Conservation (phyloP, 92 coral and sea anemone genomes). For the Parazoanthus darwini region DNA sequence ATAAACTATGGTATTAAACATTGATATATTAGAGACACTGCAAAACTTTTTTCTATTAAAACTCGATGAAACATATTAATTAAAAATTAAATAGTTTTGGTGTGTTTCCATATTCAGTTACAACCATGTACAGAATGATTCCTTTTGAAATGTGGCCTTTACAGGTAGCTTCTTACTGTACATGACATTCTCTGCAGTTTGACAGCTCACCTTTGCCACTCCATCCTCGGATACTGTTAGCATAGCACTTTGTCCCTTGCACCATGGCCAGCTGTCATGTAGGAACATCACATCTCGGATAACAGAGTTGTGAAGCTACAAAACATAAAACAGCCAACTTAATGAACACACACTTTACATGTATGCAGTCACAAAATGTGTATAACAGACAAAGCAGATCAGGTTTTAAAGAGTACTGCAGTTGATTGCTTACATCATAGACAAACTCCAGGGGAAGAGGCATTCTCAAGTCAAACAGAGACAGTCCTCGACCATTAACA, state of each 20-base stretch:
- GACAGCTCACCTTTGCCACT: constrained; percentile 72
- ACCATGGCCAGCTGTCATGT: constrained; percentile 93
- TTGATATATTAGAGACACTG: too few relatives aligned
- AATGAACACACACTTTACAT: neutral
- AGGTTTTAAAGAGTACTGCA: neutral
- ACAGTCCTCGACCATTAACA: constrained; percentile 87
- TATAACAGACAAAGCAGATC: neutral
- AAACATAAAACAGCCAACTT: neutral
- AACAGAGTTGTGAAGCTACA: constrained; percentile 68
- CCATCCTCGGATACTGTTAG: constrained; percentile 84
- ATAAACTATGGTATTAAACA: too few relatives aligned
- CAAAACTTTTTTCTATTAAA: too few relatives aligned
- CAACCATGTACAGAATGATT: too few relatives aligned
- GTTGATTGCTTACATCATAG: constrained; percentile 65
- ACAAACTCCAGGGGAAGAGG: constrained; percentile 79
- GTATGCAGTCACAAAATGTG: neutral
- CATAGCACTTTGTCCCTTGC: constrained; percentile 82
- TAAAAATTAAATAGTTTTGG: too few relatives aligned
- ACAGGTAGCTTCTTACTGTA: neutral
- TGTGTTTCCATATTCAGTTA: too few relatives aligned
- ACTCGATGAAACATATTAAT: too few relatives aligned
- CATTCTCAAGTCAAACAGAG: constrained; percentile 82
- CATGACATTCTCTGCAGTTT: neutral
- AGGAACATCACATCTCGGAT: constrained; percentile 86
- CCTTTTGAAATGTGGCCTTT: too few relatives aligned